Evolutionary conservation across 2,797 vertebrate genomes (phyloP).

Genomic region (Rhyacichthys aspro): DNA sequence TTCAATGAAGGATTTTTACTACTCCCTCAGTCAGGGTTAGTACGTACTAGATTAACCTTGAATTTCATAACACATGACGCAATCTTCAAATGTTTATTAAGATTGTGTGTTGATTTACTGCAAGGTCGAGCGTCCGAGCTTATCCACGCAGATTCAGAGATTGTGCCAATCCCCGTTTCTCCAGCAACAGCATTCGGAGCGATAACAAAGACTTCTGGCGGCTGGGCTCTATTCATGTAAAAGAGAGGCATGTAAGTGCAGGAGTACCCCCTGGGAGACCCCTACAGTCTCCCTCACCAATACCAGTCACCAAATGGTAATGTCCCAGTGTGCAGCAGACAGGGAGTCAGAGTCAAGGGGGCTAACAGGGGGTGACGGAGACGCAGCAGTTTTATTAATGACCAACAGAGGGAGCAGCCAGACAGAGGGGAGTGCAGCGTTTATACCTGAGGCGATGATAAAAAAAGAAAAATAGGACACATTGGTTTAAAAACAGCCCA

Average conservation of each 20-base stretch:
- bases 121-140: conserved; percentile 45
- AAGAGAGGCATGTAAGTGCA: conserved; percentile 35
- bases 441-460: neutral
- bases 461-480: no score
- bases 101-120: conserved; percentile 17
- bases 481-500: no score
- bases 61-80: conserved; percentile 2
- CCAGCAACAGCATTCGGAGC: conserved; percentile 44
- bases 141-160: conserved; percentile 29
- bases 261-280: conserved; percentile 75
- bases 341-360: conserved; percentile 41
- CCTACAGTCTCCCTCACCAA: conserved; percentile 71
- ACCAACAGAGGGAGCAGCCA: conserved; percentile 69
- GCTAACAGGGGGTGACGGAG: conserved; percentile 59
- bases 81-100: neutral
- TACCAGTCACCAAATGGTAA: conserved; percentile 78
- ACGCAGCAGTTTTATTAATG: conserved; percentile 44
- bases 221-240: neutral
- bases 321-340: conserved; percentile 72
- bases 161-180: conserved; percentile 25
- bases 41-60: conserved; percentile 8
- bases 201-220: conserved; percentile 62
- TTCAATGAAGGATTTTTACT: neutral
- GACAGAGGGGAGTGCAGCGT: neutral
- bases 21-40: conserved; percentile 1